Percentiles rank a stretch among this genome's conserved stretches.
Conservation (phyloP, 2,797 vertebrate species). For the Bovichtus variegatus region DNA sequence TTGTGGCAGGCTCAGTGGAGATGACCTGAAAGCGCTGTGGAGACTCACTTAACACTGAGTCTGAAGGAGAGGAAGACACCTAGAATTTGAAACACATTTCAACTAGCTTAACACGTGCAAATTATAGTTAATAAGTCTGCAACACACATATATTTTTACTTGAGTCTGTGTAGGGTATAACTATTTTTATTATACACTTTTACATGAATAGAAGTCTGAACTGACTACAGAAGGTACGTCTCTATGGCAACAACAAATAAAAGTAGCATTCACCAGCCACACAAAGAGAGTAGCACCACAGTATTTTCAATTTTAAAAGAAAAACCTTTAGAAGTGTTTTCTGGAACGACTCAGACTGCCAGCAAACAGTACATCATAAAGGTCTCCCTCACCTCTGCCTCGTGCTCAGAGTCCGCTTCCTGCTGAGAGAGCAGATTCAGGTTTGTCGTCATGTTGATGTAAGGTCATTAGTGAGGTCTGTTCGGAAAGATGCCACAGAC, state of each 20-base stretch:
- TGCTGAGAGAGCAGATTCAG: constrained; percentile 93
- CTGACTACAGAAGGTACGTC: constrained; percentile 66
- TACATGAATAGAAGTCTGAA: neutral
- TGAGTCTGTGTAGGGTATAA: neutral
- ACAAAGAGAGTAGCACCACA: neutral
- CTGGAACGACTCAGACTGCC: constrained; percentile 1
- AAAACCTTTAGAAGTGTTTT: constrained; percentile 38
- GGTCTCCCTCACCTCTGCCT: constrained; percentile 89
- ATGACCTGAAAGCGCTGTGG: constrained; percentile 95
- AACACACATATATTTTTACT: neutral
- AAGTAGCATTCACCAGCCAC: constrained; percentile 33
- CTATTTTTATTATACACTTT: neutral
- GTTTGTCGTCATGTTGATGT: constrained; percentile 90
- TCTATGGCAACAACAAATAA: constrained; percentile 78
- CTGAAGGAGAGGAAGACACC: constrained; percentile 87
- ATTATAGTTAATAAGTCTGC: neutral
- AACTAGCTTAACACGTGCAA: constrained; percentile 16
- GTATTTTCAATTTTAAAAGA: neutral
- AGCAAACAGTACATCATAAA: neutral
- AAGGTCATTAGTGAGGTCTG: constrained; percentile 93
- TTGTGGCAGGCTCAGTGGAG: constrained; percentile 90
- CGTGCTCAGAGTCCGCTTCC: constrained; percentile 91
- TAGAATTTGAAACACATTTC: constrained; percentile 58
- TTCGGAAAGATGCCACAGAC: constrained; percentile 86
- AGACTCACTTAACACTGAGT: constrained; percentile 94